phyloP scores from a whole-genome alignment of 2,797 vertebrate species.

The Diglossa cyanea region DNA sequence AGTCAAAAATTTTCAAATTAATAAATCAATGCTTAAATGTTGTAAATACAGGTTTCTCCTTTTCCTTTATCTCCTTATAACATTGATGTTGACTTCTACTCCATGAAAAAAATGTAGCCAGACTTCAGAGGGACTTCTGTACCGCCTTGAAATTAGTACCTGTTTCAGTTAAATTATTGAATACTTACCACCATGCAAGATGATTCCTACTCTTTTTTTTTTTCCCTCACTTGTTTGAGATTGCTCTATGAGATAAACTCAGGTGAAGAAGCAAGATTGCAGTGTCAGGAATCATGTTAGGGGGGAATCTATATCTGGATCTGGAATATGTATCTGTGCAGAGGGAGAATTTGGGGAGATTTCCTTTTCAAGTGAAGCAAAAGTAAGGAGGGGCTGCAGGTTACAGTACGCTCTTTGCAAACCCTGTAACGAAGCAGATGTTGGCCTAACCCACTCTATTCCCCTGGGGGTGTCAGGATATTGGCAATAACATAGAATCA shows the following conservation, averaged over 20 bases:
- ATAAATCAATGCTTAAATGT: neutral
- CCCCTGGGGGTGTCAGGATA: neutral
- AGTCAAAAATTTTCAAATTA: neutral
- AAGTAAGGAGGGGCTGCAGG: neutral
- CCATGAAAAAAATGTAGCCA: neutral
- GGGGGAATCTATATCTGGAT: neutral
- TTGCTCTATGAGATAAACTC: neutral
- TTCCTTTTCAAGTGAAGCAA: neutral
- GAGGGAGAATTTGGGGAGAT: neutral
- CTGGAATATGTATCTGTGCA: neutral
- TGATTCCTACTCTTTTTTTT: slow-evolving; percentile 46
- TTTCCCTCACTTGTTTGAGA: neutral
- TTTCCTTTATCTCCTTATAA: neutral
- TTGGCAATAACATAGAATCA: neutral
- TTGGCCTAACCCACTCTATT: neutral
- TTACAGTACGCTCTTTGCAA: neutral
- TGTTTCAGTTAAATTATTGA: slow-evolving; percentile 67
- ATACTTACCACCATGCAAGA: slow-evolving; percentile 52
- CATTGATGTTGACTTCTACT: neutral
- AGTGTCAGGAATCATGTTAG: neutral
- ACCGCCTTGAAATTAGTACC: slow-evolving; percentile 62
- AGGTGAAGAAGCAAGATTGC: neutral
- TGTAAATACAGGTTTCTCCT: neutral
- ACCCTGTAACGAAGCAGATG: neutral
- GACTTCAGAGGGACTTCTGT: slow-evolving; percentile 48